These are phyloP conservation scores for Tenualosa thibaudeaui DNA, from an alignment of 2,797 vertebrate species.

Conservation along the genomic window DNA sequence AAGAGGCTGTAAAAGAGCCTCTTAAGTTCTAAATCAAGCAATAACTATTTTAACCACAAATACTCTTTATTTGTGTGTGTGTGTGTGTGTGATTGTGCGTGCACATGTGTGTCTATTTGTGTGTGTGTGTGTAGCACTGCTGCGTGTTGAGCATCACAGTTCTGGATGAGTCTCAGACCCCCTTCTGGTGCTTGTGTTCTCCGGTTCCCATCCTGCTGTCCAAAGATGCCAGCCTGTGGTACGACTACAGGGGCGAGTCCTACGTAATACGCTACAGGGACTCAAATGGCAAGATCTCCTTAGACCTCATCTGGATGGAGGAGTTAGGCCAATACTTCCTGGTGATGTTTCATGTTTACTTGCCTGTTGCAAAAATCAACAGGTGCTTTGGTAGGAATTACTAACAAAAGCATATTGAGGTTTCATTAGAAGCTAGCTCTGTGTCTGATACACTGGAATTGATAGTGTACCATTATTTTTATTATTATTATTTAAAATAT, in stretches of 20 bases:
- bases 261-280: constrained; percentile 74
- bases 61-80: background rate
- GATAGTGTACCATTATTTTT: background rate
- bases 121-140: constrained; percentile 72
- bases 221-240: constrained; percentile 44
- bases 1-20: no score
- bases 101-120: background rate
- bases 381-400: constrained; percentile 79
- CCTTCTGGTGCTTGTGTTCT: constrained; percentile 85
- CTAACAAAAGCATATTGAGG: constrained; percentile 55
- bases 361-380: constrained; percentile 79
- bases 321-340: constrained; percentile 74
- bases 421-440: background rate
- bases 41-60: no score
- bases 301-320: constrained; percentile 72
- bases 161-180: constrained; percentile 78
- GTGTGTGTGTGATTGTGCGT: background rate
- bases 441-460: background rate
- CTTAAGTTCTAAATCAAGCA: no score
- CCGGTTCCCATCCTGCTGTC: constrained; percentile 67
- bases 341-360: constrained; percentile 73
- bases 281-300: constrained; percentile 70
- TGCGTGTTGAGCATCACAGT: constrained; percentile 86
- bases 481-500: background rate
- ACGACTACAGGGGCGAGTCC: constrained; percentile 68